phyloP scores from a whole-genome alignment of 2,113 vertebrate genomes.

The Cairina moschata region DNA sequence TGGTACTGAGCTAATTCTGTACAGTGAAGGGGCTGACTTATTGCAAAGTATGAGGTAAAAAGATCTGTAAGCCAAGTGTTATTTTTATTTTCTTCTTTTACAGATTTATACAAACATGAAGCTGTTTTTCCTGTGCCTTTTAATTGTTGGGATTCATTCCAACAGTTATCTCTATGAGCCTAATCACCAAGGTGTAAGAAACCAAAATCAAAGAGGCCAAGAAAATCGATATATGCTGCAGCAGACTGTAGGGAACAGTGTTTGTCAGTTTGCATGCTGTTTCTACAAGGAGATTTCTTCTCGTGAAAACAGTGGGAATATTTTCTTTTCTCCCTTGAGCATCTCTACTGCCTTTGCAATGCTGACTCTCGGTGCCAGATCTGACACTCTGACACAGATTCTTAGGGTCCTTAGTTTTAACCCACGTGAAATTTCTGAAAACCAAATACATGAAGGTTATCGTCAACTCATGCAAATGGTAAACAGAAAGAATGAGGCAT shows the following conservation, averaged over 20 bases:
- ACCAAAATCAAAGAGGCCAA: not conserved
- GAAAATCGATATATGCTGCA: not conserved
- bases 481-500: constrained; percentile 57
- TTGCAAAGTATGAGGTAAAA: not conserved
- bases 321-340: constrained; percentile 85
- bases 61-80: not conserved
- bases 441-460: constrained; percentile 77
- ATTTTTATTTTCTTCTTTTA: constrained; percentile 43
- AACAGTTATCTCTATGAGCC: constrained; percentile 42
- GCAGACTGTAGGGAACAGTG: not conserved
- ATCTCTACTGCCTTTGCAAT: constrained; percentile 82
- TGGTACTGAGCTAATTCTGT: not conserved
- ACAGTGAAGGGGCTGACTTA: not conserved
- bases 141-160: constrained; percentile 60
- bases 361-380: constrained; percentile 81
- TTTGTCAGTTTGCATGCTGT: constrained; percentile 77
- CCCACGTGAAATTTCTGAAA: constrained; percentile 37
- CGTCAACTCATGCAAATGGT: constrained; percentile 78
- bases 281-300: constrained; percentile 81
- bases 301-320: constrained; percentile 56
- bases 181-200: not conserved
- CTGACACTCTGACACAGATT: constrained; percentile 80
- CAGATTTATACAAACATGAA: constrained; percentile 71
- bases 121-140: constrained; percentile 53
- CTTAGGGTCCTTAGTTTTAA: constrained; percentile 79